Conservation (phyloP, 2,888 invertebrate species). For the Papilio demoleus region DNA sequence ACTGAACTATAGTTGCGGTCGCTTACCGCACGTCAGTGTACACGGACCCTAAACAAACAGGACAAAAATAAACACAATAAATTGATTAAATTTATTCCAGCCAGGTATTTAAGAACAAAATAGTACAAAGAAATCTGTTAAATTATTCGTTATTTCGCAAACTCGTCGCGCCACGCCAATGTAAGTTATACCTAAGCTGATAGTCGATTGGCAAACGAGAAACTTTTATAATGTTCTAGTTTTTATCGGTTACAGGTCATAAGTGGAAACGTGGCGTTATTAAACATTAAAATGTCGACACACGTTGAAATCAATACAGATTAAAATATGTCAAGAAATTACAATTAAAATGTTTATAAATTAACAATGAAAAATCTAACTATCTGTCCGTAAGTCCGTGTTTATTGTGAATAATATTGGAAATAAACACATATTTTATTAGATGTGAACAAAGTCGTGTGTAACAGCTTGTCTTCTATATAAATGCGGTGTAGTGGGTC, state of each 20-base stretch:
- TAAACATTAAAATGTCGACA: conserved; percentile 51
- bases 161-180: not conserved
- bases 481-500: conserved; percentile 3
- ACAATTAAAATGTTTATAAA: not conserved
- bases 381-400: too few relatives aligned
- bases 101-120: not conserved
- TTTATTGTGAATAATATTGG: not conserved
- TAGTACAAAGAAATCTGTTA: not conserved
- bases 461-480: conserved; percentile 42
- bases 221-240: conserved; percentile 49
- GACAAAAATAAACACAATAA: not conserved
- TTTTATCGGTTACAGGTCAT: conserved; percentile 51
- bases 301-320: conserved; percentile 44
- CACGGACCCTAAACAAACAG: conserved; percentile 4
- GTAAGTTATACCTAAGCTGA: conserved; percentile 3
- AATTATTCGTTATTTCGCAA: not conserved
- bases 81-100: not conserved
- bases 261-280: conserved; percentile 55
- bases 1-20: conserved; percentile 22
- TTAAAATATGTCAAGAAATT: too few relatives aligned
- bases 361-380: too few relatives aligned
- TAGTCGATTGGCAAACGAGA: conserved; percentile 19
- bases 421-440: not conserved
- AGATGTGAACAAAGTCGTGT: not conserved
- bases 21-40: not conserved